A percentile compares a stretch with the other conserved stretches of the same genome.
These are phyloP conservation scores for Mormoops blainvillei DNA, from an alignment of 2,113 vertebrate genomes.

Conservation along the genomic window DNA sequence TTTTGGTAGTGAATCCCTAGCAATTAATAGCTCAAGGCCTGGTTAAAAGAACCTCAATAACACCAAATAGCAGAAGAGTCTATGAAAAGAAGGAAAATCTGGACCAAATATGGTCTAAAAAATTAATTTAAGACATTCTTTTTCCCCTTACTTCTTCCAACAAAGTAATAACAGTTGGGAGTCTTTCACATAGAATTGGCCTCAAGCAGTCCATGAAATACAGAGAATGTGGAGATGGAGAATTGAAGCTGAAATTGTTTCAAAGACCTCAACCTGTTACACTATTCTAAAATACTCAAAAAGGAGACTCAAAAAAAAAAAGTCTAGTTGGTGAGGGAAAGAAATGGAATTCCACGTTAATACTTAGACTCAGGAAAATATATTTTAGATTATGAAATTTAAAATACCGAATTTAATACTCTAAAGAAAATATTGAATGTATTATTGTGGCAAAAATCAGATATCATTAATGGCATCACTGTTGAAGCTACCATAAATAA, in stretches of 20 bases:
- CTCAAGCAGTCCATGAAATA: constrained; percentile 46
- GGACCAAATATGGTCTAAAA: constrained; percentile 40
- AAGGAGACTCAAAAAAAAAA: background rate
- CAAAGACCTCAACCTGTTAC: background rate
- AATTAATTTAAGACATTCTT: constrained; percentile 66
- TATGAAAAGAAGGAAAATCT: constrained; percentile 63
- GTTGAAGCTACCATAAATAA: background rate
- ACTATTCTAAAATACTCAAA: background rate
- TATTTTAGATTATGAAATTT: background rate
- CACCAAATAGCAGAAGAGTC: constrained; percentile 34
- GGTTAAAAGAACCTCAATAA: constrained; percentile 50
- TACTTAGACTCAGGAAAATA: background rate
- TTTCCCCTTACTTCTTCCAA: constrained; percentile 51
- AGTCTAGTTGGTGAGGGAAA: background rate
- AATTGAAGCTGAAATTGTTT: constrained; percentile 30
- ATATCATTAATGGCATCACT: background rate
- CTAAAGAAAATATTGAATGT: background rate
- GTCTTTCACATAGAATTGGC: constrained; percentile 48
- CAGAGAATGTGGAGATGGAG: background rate
- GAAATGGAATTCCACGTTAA: background rate
- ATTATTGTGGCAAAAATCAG: background rate
- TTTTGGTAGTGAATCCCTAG: constrained; percentile 41
- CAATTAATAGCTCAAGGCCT: constrained; percentile 38
- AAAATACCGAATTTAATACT: background rate
- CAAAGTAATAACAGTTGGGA: constrained; percentile 61